phyloP scores from a whole-genome alignment of 2,113 vertebrate genomes.

The Craseonycteris thonglongyai region DNA sequence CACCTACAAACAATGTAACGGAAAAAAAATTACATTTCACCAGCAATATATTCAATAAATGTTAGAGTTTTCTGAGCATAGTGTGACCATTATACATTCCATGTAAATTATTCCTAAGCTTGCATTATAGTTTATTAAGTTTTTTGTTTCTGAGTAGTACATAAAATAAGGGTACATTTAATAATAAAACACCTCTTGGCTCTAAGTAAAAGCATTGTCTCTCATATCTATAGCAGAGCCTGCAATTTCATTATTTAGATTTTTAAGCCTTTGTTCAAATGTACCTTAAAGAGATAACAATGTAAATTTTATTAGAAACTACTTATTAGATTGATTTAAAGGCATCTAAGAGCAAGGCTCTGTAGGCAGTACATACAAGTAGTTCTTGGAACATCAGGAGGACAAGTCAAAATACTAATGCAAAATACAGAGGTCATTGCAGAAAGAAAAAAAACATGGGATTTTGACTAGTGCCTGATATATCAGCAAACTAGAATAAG shows the following conservation, averaged over 20 bases:
- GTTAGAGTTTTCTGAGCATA: neutral
- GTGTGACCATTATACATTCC: neutral
- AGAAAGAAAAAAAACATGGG: neutral
- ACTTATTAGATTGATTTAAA: neutral
- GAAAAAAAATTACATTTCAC: neutral
- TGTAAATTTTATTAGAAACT: constrained; percentile 13
- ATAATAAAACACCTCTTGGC: neutral
- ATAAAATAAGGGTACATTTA: neutral
- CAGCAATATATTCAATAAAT: neutral
- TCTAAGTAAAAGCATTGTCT: neutral
- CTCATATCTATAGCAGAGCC: neutral
- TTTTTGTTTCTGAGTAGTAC: neutral
- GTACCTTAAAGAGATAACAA: neutral
- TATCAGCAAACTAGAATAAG: neutral
- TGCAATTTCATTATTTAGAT: neutral
- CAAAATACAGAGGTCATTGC: neutral
- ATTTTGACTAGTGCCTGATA: neutral
- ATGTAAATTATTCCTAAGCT: neutral
- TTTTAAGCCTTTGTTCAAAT: neutral
- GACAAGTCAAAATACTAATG: neutral
- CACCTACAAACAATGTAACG: neutral
- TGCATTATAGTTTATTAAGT: neutral
- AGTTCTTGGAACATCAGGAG: neutral
- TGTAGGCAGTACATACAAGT: neutral
- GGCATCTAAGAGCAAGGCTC: neutral